Base-by-base conservation (phyloP, 2,888 invertebrate species). In the Taenaris catops region DNA sequence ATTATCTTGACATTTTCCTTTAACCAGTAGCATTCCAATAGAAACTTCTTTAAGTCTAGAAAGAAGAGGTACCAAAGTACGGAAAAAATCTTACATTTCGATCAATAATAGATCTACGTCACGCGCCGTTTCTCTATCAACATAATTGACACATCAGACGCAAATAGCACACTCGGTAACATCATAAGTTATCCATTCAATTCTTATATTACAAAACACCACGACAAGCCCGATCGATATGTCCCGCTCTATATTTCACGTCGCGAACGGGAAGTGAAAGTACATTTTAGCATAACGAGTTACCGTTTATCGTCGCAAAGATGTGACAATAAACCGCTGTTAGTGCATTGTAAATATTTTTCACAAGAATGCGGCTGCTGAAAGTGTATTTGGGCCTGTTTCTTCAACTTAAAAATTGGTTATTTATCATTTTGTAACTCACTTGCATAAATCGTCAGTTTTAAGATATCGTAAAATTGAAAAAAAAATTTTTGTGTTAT, bases 71-170 rank as follows among this genome's bases (percentile, higher is more conserved):
- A n/a, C n/a, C 38, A 33, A 19, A 9, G 28, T 28, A 11, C 11
- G 11, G 19, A 7, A 20, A 11, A 3, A 12, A 14, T 8, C 3
- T 7, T 5, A 3, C 12, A 21, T 5, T 2, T 7, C 5, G 7
- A 7, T 25, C 12, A 8, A 29, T 4, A 26, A 26, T 26, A 21
- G 10, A 10, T 34, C 27, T 34, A 23, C 27, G 9, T 27, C 34
- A 23, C 20, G 12, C 20, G 21, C 21, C 27, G 23, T 34, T 34
- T 31, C 29, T 12, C 25, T 8, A 9, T 36, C 5, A 9, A 9
- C 25, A 37, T 50, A 50, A 51, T 49, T 49, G 49, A 48, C 51
- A 38, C 42, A 44, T 46, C 38, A 41, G 50, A 53, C 51, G 34
- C 29, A 33, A 35, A 48, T 41, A 38, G 39, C 42, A 38, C 41